Conservation (phyloP, 2,888 invertebrate species). For the Pardosa pseudoannulata region DNA sequence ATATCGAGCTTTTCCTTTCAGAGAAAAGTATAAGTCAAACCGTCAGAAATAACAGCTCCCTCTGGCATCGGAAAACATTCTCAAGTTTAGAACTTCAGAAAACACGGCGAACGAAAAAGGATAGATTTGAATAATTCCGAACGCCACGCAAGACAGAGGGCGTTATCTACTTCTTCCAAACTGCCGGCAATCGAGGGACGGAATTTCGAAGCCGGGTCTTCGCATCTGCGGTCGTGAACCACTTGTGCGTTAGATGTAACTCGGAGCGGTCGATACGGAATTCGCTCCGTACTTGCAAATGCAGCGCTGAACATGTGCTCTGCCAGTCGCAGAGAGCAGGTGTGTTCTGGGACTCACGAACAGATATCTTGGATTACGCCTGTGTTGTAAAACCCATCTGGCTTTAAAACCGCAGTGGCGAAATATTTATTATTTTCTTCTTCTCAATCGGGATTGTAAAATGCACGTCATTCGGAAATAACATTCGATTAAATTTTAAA, state of each 20-base stretch:
- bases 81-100: slow-evolving; percentile 9
- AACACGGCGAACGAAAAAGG: not conserved
- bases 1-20: not conserved
- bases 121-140: not conserved
- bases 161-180: not conserved
- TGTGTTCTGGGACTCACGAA: not conserved
- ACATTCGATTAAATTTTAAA: no score
- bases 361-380: not conserved
- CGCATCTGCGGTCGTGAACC: not conserved
- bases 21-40: not conserved
- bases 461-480: no score
- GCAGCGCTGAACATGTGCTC: not conserved
- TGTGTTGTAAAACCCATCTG: not conserved
- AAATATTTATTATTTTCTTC: no score
- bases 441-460: no score
- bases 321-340: not conserved
- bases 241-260: not conserved
- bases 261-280: not conserved
- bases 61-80: slow-evolving; percentile 8
- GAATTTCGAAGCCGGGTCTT: not conserved
- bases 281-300: not conserved
- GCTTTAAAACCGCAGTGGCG: no score
- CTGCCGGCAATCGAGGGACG: not conserved
- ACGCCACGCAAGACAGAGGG: not conserved
- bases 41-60: not conserved